phyloP scores from a whole-genome alignment of 2,888 invertebrate species.

The Pammene fasciana region DNA sequence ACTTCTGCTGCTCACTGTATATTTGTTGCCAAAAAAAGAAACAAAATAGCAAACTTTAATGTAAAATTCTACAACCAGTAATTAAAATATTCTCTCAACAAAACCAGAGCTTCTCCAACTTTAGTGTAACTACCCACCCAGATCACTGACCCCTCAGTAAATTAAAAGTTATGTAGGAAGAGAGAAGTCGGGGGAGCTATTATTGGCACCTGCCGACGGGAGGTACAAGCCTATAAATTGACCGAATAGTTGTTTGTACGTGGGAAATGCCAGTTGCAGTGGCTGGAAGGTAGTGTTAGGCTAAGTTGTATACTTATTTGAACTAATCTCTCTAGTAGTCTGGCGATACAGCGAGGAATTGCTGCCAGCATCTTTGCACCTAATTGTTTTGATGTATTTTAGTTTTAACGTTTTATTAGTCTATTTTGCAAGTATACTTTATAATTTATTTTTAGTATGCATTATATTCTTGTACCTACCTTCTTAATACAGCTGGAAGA shows the following conservation, averaged over 20 bases:
- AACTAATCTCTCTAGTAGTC: background rate
- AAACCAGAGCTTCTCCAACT: slow-evolving; percentile 18
- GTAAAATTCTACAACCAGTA: background rate
- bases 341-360: too few species aligned
- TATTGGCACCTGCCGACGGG: slow-evolving; percentile 66
- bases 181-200: slow-evolving; percentile 51
- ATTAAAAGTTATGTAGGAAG: slow-evolving; percentile 39
- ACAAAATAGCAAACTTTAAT: too few species aligned
- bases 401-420: too few species aligned
- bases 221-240: slow-evolving; percentile 67
- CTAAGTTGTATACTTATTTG: background rate
- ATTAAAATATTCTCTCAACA: background rate
- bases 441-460: too few species aligned
- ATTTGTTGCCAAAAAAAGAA: too few species aligned
- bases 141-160: slow-evolving; percentile 38
- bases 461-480: too few species aligned
- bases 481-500: too few species aligned
- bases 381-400: too few species aligned
- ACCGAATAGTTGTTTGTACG: slow-evolving; percentile 60
- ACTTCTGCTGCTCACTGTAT: too few species aligned
- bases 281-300: slow-evolving; percentile 19
- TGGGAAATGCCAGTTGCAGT: slow-evolving; percentile 64
- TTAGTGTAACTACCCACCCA: slow-evolving; percentile 16
- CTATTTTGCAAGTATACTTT: too few species aligned
- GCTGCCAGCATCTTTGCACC: too few species aligned